Percentiles rank a stretch among this genome's conserved stretches.
Conservation (phyloP, 2,113 vertebrate genomes). For the Poeciliopsis turrubarensis region DNA sequence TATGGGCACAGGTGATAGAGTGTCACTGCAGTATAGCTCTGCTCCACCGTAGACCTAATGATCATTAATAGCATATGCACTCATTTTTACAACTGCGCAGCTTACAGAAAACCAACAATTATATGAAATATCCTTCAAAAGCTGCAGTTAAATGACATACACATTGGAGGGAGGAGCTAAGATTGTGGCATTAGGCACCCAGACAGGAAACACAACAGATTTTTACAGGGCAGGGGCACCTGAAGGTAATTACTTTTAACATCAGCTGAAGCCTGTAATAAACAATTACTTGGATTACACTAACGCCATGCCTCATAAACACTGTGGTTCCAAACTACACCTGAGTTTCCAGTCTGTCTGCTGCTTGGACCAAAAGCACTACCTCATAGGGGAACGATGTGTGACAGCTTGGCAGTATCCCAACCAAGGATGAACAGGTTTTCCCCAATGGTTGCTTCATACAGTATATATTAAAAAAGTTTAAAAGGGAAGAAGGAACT, state of each 20-base stretch:
- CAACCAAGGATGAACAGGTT: slow-evolving; percentile 25
- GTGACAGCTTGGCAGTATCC: slow-evolving; percentile 39
- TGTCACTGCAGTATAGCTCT: slow-evolving; percentile 67
- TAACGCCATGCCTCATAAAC: slow-evolving; percentile 67
- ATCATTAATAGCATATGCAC: slow-evolving; percentile 61
- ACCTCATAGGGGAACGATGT: slow-evolving; percentile 59
- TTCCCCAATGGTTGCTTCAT: slow-evolving; percentile 16
- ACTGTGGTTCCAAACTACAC: slow-evolving; percentile 58
- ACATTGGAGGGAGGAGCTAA: slow-evolving; percentile 51
- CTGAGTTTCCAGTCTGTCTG: slow-evolving; percentile 64
- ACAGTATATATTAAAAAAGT: slow-evolving; percentile 10
- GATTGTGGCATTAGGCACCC: slow-evolving; percentile 48
- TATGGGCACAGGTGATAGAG: slow-evolving; percentile 63
- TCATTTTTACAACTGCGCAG: slow-evolving; percentile 64
- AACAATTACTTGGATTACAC: slow-evolving; percentile 76
- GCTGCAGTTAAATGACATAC: slow-evolving; percentile 46
- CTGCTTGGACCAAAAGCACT: slow-evolving; percentile 29
- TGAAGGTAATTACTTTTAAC: slow-evolving; percentile 64
- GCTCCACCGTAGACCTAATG: slow-evolving; percentile 68
- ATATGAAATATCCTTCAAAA: slow-evolving; percentile 62
- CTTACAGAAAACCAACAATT: slow-evolving; percentile 59
- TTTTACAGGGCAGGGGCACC: slow-evolving; percentile 70
- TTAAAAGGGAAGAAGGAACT: not conserved
- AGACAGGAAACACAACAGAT: slow-evolving; percentile 69
- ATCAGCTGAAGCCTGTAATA: slow-evolving; percentile 61